Evolutionary conservation across 92 coral and sea anemone species (phyloP).

Genomic region (Phenganax stokvisi): DNA sequence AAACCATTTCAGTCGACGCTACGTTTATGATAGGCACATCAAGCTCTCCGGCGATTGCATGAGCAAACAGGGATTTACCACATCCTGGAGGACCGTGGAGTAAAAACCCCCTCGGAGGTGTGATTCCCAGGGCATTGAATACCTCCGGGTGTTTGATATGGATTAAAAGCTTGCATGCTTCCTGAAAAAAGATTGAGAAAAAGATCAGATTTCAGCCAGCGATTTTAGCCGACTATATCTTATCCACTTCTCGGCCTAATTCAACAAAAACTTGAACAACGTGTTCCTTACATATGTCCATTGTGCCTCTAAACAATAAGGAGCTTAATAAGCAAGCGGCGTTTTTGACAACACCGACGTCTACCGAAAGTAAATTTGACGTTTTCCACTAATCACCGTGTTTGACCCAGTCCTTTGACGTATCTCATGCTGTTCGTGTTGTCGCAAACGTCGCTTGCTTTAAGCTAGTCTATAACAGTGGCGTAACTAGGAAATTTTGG

Average conservation of each 20-base stretch:
- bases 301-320: too few relatives aligned
- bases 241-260: neutral
- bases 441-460: too few relatives aligned
- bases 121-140: slow-evolving; percentile 78
- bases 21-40: slow-evolving; percentile 80
- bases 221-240: too few relatives aligned
- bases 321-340: too few relatives aligned
- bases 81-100: slow-evolving; percentile 99
- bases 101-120: slow-evolving; percentile 94
- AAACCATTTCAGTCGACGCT: slow-evolving; percentile 97
- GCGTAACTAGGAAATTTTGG: too few relatives aligned
- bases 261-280: neutral
- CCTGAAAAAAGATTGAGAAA: slow-evolving; percentile 26
- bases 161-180: slow-evolving; percentile 81
- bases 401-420: too few relatives aligned
- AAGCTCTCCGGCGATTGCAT: slow-evolving; percentile 98
- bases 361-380: too few relatives aligned
- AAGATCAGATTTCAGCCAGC: too few relatives aligned
- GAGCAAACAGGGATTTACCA: slow-evolving; percentile 91
- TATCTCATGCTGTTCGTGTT: too few relatives aligned
- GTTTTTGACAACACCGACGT: too few relatives aligned
- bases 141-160: slow-evolving; percentile 97
- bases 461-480: too few relatives aligned
- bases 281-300: neutral
- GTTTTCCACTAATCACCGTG: too few relatives aligned